phyloP scores from a whole-genome alignment of 2,797 vertebrate genomes.

The Cossypha heuglini region DNA sequence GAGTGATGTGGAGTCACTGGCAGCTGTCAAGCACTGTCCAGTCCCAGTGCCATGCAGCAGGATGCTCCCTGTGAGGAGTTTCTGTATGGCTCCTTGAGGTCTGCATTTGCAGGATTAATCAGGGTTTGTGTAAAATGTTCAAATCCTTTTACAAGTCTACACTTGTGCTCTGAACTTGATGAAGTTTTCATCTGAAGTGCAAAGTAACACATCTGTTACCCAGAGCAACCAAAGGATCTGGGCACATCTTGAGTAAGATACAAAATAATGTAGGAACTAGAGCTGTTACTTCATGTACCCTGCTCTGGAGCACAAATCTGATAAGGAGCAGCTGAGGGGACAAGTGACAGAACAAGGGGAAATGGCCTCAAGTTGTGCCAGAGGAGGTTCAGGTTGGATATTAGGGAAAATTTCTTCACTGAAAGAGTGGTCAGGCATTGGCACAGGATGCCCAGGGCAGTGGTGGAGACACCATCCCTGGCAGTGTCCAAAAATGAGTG shows the following conservation, averaged over 20 bases:
- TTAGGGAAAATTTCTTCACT: not conserved
- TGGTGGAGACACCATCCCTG: accelerated
- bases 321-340: not conserved
- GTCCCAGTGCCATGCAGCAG: not conserved
- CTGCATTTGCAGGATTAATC: not conserved
- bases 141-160: not conserved
- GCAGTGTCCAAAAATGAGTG: not conserved
- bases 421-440: not conserved
- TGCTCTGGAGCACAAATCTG: not conserved
- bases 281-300: not conserved
- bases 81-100: not conserved
- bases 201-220: not conserved
- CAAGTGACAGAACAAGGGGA: not conserved
- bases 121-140: not conserved
- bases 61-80: not conserved
- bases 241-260: not conserved
- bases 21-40: not conserved
- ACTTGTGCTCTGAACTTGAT: not conserved
- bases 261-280: not conserved
- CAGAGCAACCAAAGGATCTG: not conserved
- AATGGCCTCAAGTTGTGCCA: not conserved
- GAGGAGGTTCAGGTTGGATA: not conserved
- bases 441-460: not conserved
- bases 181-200: not conserved
- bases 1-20: not conserved